These are phyloP conservation scores for Cryptocephalus moraei DNA, from an alignment of 2,888 invertebrate species.

Conservation along the genomic window DNA sequence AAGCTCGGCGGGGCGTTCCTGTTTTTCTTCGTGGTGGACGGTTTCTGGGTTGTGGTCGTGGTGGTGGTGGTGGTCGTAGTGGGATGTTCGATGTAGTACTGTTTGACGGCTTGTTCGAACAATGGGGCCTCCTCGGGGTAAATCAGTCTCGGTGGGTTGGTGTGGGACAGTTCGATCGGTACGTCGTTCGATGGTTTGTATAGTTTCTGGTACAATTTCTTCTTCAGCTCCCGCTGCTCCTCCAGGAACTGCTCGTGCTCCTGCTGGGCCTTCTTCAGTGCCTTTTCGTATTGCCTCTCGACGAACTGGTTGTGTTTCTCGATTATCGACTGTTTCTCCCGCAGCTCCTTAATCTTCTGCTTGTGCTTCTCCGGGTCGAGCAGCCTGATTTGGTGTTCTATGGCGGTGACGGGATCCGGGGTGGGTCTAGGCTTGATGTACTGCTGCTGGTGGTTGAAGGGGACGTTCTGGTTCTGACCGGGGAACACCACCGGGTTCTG, in stretches of 20 bases:
- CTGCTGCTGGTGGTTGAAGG: slow-evolving; percentile 33
- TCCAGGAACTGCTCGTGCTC: slow-evolving; percentile 60
- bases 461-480: slow-evolving; percentile 16
- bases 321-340: slow-evolving; percentile 61
- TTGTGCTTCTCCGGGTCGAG: slow-evolving; percentile 48
- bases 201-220: slow-evolving; percentile 39
- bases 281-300: slow-evolving; percentile 69
- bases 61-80: slow-evolving; percentile 59
- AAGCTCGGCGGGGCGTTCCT: slow-evolving; percentile 8
- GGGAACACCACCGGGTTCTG: slow-evolving; percentile 9
- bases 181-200: slow-evolving; percentile 31
- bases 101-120: slow-evolving; percentile 54
- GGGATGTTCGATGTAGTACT: slow-evolving; percentile 58
- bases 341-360: slow-evolving; percentile 55
- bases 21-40: slow-evolving; percentile 40
- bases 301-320: slow-evolving; percentile 68
- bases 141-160: slow-evolving; percentile 39
- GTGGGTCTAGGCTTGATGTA: slow-evolving; percentile 23
- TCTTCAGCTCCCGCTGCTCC: slow-evolving; percentile 56
- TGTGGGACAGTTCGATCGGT: slow-evolving; percentile 24
- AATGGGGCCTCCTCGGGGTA: slow-evolving; percentile 54
- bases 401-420: slow-evolving; percentile 23
- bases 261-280: slow-evolving; percentile 64
- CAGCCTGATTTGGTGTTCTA: slow-evolving; percentile 24
- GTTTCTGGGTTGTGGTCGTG: slow-evolving; percentile 54